Conservation (phyloP, 2,888 invertebrate genomes). For the Acanthoscelides obtectus region DNA sequence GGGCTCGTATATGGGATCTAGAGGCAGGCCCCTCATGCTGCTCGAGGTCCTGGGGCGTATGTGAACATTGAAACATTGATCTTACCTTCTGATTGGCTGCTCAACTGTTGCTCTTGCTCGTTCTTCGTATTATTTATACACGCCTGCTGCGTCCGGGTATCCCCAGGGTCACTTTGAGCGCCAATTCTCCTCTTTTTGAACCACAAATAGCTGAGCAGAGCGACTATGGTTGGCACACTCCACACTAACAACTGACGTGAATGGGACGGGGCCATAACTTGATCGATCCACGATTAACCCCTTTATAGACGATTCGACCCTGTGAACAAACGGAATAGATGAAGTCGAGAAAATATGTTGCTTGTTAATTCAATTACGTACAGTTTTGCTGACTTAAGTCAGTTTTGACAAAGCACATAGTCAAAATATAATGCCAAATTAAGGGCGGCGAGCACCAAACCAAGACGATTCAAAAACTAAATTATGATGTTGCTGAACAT, state of each 20-base stretch:
- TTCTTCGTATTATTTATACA: not conserved
- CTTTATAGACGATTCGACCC: constrained; percentile 50
- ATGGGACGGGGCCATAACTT: constrained; percentile 63
- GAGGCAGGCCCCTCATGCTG: too few species aligned
- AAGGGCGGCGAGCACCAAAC: too few species aligned
- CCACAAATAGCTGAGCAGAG: constrained; percentile 76
- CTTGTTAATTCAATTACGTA: not conserved
- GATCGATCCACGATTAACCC: constrained; percentile 66
- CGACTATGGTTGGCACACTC: constrained; percentile 74
- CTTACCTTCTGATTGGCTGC: constrained; percentile 40
- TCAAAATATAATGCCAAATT: too few species aligned
- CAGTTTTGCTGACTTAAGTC: not conserved
- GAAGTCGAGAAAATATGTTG: not conserved
- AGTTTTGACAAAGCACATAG: not conserved
- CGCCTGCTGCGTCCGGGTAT: constrained; percentile 40
- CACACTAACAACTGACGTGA: constrained; percentile 72
- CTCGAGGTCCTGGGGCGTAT: too few species aligned
- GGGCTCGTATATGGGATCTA: too few species aligned
- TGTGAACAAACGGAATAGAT: constrained; percentile 30
- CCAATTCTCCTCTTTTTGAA: constrained; percentile 74
- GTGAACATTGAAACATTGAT: too few species aligned
- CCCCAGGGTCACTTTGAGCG: constrained; percentile 71
- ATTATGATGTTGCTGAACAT: too few species aligned
- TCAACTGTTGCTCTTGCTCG: constrained; percentile 11
- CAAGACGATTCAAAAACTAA: too few species aligned